Evolutionary conservation across 2,888 invertebrate species (phyloP).

Genomic region (Microplitis manilae): DNA sequence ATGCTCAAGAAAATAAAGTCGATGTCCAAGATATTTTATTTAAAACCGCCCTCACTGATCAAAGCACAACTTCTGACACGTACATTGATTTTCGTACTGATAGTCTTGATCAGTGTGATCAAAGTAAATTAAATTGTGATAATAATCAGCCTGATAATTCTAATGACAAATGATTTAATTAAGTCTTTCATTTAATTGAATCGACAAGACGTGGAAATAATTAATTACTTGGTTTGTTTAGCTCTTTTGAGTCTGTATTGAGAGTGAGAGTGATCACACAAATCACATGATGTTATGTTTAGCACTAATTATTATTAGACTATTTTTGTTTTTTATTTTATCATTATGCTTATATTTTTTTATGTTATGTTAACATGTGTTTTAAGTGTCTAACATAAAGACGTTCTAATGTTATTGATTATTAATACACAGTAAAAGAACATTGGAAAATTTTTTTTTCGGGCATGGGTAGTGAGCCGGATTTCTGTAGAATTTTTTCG

Average conservation of each 20-base stretch:
- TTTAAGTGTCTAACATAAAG: background rate
- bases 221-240: slow-evolving; percentile 17
- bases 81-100: slow-evolving; percentile 40
- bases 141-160: background rate
- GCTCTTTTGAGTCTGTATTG: slow-evolving; percentile 6
- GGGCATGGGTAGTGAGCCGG: too few species aligned
- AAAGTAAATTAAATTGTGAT: slow-evolving; percentile 10
- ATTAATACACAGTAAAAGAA: too few species aligned
- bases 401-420: background rate
- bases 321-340: background rate
- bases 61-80: slow-evolving; percentile 34
- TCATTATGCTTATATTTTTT: background rate
- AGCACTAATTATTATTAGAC: background rate
- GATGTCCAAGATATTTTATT: slow-evolving; percentile 34
- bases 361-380: background rate
- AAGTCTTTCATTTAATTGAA: background rate
- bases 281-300: background rate
- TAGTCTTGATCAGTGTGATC: slow-evolving; percentile 42
- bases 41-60: slow-evolving; percentile 35
- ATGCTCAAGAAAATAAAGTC: slow-evolving; percentile 8
- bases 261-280: slow-evolving; percentile 20
- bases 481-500: too few species aligned
- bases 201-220: background rate
- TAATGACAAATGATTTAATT: background rate
- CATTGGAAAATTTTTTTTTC: too few species aligned